Evolutionary conservation across 2,113 vertebrate species (phyloP), one percentile per base, ranked within the genome.

Genomic region (Rafetus swinhoei): DNA sequence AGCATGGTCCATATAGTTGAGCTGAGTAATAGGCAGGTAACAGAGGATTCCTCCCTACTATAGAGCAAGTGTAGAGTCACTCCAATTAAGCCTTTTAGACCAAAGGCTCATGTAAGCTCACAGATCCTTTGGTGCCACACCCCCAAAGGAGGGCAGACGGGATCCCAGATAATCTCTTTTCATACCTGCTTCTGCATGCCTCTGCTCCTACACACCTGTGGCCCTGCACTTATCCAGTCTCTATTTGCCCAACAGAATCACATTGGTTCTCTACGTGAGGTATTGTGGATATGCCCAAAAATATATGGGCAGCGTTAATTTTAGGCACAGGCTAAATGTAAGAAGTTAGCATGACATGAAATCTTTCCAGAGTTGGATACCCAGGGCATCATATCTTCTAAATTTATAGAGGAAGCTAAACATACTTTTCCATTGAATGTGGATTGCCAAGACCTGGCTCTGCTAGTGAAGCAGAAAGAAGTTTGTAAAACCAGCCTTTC

Each of bases 361-460:
- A 12, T 25, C 72, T 45, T 76, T 39, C 10, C 72, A 39, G 39
- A 22, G 12, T 76, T 22, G 72, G 19, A 24, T 45, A 76, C 35
- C 72, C 13, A 76, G 72, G 6, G 39, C 12, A 39, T 35, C 32
- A 15, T 76, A 19, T 39, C 39, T 13, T 76, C 72, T 45, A 76
- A 50, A 45, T 45, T 11, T 18, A 50, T 16, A 3, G 1, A 1
- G 1, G 3, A 9, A 79, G n/a, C 76, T 76, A 1, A 59, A 69
- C 16, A 5, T 65, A 2, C 62, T 54, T 81, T 82, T 81, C 56
- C 80, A 52, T 0, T 0, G 79, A 92, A 59, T 0, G 0, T 59
- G 84, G 0, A 0, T 84, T 18, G 4, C 87, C 0, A 0, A 55
- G 85, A 3, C 0, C 88, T 57, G 81, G 62, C 87, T 56, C 59